Base-by-base conservation (phyloP, 2,888 invertebrate genomes). In the Dolomedes plantarius region DNA sequence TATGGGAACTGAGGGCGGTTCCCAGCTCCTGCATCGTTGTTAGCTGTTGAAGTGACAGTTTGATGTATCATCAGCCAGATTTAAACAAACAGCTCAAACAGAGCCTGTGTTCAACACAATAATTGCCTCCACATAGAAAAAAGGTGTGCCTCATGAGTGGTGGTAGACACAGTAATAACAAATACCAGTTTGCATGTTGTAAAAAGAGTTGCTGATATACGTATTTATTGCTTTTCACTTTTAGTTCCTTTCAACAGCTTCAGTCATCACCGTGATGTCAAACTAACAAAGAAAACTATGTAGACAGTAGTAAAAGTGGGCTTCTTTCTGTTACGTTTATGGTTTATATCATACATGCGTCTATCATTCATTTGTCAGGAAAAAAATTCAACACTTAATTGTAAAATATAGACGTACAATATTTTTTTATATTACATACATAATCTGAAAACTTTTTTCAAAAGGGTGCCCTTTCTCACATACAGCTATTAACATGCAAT, bases 141-240 rank as follows among this genome's bases (percentile, higher is more conserved):
- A 77, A 79, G 78, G 78, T 31, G 78, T 72, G 78, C 69, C 73
- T n/a, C 74, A 27, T 56, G 28, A 73, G 50, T 46, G 79, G 79
- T 65, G 41, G 64, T 29, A 56, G 39, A 46, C 39, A 16, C 6
- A 29, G 62, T 31, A 28, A 31, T 68, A 78, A 80, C 62, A 36
- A 67, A 73, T 73, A 62, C 68, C 65, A 31, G n/a, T 64, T 31
- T n/a, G 62, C 19, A 28, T 69, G 36, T 62, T 62, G 69, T 28
- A 29, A 27, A 62, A 78, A 78, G 64, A 39, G 64, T 69, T 56
- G 41, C 36, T 23, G 27, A 56, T 46, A 13, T 46, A 46, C 46
- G 46, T 16, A 46, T 46, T 46, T 46, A 46, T 46, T 46, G 46
- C n/a, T 46, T 46, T 16, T 16, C 46, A 1, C 46, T 46, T 46